Conservation (phyloP, 1,140 invertebrate genomes). For the Trinorchestia longiramus region DNA sequence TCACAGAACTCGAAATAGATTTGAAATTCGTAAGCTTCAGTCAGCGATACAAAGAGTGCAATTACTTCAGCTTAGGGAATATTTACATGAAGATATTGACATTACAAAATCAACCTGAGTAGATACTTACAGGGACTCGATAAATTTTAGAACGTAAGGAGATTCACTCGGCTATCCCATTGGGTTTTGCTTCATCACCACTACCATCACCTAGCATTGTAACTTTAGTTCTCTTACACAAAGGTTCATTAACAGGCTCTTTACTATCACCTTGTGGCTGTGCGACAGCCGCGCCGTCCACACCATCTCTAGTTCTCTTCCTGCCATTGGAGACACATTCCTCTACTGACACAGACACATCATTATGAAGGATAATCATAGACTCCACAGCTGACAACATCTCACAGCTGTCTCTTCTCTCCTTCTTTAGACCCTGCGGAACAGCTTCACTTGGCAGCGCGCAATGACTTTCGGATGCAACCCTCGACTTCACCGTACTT, state of each 20-base stretch:
- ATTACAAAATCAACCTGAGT: neutral
- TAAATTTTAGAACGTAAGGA: neutral
- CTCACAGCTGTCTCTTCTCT: neutral
- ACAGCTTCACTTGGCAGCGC: neutral
- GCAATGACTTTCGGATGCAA: neutral
- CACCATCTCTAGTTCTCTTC: slow-evolving; percentile 17
- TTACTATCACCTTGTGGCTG: neutral
- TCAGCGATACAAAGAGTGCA: neutral
- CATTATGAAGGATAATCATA: slow-evolving; percentile 27
- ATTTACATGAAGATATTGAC: neutral
- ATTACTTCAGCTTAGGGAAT: neutral
- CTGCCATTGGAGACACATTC: neutral
- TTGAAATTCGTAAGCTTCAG: neutral
- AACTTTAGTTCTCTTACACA: slow-evolving; percentile 47
- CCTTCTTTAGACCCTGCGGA: neutral
- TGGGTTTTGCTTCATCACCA: slow-evolving; percentile 10
- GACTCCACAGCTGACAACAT: slow-evolving; percentile 28
- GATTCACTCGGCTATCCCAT: slow-evolving; percentile 23
- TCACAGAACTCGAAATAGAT: neutral
- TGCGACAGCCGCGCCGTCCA: neutral
- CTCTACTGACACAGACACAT: neutral
- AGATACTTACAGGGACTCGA: neutral
- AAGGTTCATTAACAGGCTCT: slow-evolving; percentile 12
- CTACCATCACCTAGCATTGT: neutral
- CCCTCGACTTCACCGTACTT: neutral